These are phyloP conservation scores for Mustela nigripes DNA, from an alignment of 2,113 vertebrate species.

Conservation along the genomic window DNA sequence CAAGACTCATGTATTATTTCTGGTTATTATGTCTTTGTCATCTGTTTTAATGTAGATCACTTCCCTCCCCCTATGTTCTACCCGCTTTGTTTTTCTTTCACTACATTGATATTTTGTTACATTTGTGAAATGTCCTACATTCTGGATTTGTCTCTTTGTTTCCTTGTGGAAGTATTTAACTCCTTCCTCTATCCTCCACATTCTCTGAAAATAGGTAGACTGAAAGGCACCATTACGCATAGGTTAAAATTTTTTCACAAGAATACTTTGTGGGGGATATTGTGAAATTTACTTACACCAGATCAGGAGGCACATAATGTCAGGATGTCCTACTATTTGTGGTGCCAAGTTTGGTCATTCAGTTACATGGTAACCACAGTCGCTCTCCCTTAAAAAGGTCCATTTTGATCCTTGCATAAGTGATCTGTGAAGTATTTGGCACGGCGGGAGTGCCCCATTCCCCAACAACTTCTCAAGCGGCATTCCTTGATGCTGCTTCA, in stretches of 20 bases:
- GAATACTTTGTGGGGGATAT: neutral
- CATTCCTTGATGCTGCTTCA: neutral
- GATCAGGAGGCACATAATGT: neutral
- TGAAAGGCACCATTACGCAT: neutral
- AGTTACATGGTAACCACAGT: neutral
- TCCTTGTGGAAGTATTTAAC: neutral
- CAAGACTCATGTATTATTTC: neutral
- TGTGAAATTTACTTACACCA: neutral
- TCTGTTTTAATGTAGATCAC: neutral
- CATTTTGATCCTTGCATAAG: neutral
- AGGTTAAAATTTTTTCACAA: neutral
- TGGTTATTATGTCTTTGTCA: neutral
- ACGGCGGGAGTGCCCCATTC: neutral
- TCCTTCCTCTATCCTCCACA: neutral
- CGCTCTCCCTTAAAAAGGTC: neutral
- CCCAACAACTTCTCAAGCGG: neutral
- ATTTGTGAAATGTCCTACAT: neutral
- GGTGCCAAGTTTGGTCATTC: neutral
- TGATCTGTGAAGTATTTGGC: neutral
- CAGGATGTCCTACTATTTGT: neutral
- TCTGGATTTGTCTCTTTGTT: constrained; percentile 32
- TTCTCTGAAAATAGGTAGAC: neutral
- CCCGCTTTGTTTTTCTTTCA: neutral
- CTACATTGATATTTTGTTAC: neutral
- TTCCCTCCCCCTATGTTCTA: neutral